A percentile compares a stretch with the other conserved stretches of the same genome.
Conservation (phyloP, 2,113 vertebrate species). For the Helogale parvula region DNA sequence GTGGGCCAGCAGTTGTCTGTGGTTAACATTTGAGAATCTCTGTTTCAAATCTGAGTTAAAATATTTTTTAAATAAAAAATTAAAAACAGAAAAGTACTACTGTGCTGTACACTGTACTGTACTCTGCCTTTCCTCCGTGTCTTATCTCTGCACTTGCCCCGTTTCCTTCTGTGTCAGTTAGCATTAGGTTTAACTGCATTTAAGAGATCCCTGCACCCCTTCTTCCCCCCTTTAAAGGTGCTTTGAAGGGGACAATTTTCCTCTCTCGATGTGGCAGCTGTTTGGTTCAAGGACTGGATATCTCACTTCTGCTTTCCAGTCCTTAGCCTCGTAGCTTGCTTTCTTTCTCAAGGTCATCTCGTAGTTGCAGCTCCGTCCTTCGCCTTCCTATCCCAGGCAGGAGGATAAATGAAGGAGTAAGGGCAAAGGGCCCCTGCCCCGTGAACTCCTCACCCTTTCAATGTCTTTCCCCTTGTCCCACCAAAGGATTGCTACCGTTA, state of each 20-base stretch:
- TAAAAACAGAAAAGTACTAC: background rate
- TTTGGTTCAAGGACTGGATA: background rate
- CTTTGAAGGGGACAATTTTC: background rate
- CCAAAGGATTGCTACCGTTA: background rate
- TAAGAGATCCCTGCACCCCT: background rate
- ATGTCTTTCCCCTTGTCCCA: background rate
- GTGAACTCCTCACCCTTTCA: background rate
- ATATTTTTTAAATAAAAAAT: background rate
- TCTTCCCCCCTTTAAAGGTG: background rate
- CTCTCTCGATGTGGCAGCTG: background rate
- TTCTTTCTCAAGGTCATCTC: background rate
- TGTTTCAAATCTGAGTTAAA: conserved; percentile 36
- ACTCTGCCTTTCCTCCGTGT: background rate
- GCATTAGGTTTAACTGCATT: background rate
- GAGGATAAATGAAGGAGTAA: background rate
- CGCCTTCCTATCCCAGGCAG: background rate
- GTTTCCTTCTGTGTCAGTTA: background rate
- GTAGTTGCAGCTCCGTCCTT: background rate
- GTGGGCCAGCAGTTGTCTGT: background rate
- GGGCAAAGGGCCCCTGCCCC: background rate
- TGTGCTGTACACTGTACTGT: too few relatives aligned
- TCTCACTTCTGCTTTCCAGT: background rate
- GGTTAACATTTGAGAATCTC: conserved; percentile 44
- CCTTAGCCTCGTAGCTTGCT: background rate
- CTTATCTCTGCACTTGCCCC: background rate